A percentile compares a stretch with the other conserved stretches of the same genome.
phyloP scores from a whole-genome alignment of 2,888 invertebrate species.

The Oscheius sp. region DNA sequence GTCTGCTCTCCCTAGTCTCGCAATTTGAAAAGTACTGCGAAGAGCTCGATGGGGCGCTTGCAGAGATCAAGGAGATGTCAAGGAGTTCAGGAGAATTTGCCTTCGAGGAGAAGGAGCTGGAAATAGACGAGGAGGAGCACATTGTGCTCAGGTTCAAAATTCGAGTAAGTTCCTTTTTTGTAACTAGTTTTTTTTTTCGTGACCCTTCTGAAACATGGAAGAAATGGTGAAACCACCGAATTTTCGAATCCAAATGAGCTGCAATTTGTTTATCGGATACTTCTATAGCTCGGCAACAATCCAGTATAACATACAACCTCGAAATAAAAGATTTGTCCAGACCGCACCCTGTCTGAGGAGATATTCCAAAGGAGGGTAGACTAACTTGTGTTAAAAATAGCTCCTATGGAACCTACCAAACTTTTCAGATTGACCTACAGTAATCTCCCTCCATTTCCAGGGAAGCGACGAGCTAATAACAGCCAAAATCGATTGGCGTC shows the following conservation, averaged over 20 bases:
- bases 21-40: constrained; percentile 26
- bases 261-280: too few relatives aligned
- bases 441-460: not conserved
- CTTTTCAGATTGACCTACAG: too few relatives aligned
- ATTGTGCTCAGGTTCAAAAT: constrained; percentile 18
- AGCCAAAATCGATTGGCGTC: constrained; percentile 8
- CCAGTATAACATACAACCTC: too few relatives aligned
- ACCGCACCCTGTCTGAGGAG: too few relatives aligned
- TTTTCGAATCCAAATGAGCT: too few relatives aligned
- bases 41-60: constrained; percentile 8
- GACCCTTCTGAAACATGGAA: too few relatives aligned
- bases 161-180: not conserved
- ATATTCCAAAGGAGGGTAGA: too few relatives aligned
- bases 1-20: not conserved
- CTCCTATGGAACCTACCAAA: too few relatives aligned
- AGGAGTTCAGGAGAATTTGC: not conserved
- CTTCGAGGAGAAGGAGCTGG: not conserved
- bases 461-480: constrained; percentile 10
- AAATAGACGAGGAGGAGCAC: constrained; percentile 3
- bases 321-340: too few relatives aligned
- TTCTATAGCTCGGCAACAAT: too few relatives aligned
- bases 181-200: not conserved
- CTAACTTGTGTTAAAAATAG: too few relatives aligned
- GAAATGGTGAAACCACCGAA: too few relatives aligned
- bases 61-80: not conserved